These are phyloP conservation scores for Myrmecobius fasciatus DNA, from an alignment of 2,113 vertebrate genomes.

Conservation along the genomic window DNA sequence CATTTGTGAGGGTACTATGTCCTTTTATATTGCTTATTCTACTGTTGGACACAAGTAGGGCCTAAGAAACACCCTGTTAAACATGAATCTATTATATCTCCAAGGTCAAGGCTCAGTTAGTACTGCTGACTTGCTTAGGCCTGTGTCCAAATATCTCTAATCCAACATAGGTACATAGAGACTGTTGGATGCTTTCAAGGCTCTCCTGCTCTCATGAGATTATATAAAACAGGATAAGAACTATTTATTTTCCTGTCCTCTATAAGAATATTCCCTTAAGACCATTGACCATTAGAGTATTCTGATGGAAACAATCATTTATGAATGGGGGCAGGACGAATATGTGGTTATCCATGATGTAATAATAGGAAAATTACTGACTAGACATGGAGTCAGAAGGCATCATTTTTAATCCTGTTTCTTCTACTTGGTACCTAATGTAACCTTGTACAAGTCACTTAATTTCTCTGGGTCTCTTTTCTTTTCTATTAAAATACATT, in stretches of 20 bases:
- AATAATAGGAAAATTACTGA: not conserved
- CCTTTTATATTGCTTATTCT: not conserved
- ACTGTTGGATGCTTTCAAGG: not conserved
- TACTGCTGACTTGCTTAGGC: not conserved
- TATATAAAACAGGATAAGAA: not conserved
- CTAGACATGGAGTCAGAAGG: not conserved
- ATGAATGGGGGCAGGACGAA: not conserved
- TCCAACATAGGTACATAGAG: not conserved
- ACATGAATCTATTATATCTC: not conserved
- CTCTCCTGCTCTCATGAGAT: not conserved
- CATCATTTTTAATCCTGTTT: not conserved
- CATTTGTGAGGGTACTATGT: not conserved
- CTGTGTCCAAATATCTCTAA: not conserved
- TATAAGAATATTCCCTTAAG: not conserved
- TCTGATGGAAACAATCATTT: not conserved
- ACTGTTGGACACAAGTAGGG: not conserved
- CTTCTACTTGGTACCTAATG: too few species aligned
- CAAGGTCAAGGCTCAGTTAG: not conserved
- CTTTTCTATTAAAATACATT: not conserved
- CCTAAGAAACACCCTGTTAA: not conserved
- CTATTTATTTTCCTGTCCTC: not conserved
- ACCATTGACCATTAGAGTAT: not conserved
- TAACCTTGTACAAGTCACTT: not conserved
- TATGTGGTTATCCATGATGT: not conserved
- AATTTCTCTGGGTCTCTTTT: not conserved